phyloP scores from a whole-genome alignment of 2,888 invertebrate species.

The Osmoderma eremita region DNA sequence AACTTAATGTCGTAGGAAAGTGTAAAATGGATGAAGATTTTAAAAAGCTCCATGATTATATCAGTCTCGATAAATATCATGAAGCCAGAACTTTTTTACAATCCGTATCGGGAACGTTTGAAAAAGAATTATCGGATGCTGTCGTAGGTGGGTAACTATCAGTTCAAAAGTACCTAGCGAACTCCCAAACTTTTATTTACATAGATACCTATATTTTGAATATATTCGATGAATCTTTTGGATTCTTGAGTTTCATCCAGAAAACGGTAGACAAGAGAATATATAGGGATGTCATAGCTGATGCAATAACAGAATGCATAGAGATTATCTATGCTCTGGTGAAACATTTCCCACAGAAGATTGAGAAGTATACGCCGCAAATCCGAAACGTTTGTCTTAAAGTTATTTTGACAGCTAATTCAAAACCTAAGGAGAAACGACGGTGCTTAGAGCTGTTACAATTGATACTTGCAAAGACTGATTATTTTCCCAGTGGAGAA shows the following conservation, averaged over 20 bases:
- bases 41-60: conserved; percentile 12
- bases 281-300: conserved; percentile 48
- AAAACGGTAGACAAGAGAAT: conserved; percentile 46
- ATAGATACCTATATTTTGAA: conserved; percentile 55
- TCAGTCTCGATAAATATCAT: conserved; percentile 9
- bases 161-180: background rate
- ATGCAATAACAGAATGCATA: conserved; percentile 50
- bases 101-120: conserved; percentile 5
- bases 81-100: conserved; percentile 21
- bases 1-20: no score
- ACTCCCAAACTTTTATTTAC: conserved; percentile 43
- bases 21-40: conserved; percentile 34
- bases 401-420: conserved; percentile 49
- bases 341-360: conserved; percentile 54
- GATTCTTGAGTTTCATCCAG: conserved; percentile 53
- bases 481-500: conserved; percentile 37
- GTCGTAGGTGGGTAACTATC: conserved; percentile 10
- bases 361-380: conserved; percentile 53
- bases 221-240: conserved; percentile 54
- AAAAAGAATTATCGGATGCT: conserved; percentile 29
- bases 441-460: conserved; percentile 53
- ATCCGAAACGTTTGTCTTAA: conserved; percentile 53
- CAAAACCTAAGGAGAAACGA: conserved; percentile 52
- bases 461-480: conserved; percentile 52
- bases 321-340: conserved; percentile 56